These are phyloP conservation scores for Bucorvus abyssinicus DNA, from an alignment of 2,797 vertebrate species.

Conservation along the genomic window DNA sequence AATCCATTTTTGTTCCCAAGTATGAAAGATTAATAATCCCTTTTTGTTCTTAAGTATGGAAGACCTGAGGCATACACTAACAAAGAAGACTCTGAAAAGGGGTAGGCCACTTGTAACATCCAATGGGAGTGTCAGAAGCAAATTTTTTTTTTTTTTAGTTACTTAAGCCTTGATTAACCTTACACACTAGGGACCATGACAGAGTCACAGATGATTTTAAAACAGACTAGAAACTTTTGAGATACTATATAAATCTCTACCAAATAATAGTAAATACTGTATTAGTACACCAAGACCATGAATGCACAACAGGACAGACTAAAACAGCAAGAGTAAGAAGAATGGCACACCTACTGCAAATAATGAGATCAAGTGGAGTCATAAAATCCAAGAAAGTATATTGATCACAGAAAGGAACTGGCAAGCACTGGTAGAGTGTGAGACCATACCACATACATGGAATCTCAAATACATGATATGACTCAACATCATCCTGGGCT, in stretches of 20 bases:
- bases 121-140: neutral
- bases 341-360: neutral
- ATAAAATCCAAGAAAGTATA: neutral
- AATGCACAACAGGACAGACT: neutral
- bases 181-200: neutral
- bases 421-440: neutral
- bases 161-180: neutral
- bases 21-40: neutral
- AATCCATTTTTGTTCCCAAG: neutral
- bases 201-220: neutral
- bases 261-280: neutral
- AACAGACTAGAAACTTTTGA: neutral
- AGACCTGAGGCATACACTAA: neutral
- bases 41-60: neutral
- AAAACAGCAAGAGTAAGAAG: neutral
- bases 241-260: too few species aligned
- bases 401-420: neutral
- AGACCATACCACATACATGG: accelerated
- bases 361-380: neutral
- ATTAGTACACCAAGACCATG: neutral
- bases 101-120: neutral
- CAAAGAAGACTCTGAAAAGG: neutral
- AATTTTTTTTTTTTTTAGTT: neutral
- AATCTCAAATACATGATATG: accelerated
- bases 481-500: neutral